Conservation (phyloP, 2,113 vertebrate species). For the Mirza zaza region DNA sequence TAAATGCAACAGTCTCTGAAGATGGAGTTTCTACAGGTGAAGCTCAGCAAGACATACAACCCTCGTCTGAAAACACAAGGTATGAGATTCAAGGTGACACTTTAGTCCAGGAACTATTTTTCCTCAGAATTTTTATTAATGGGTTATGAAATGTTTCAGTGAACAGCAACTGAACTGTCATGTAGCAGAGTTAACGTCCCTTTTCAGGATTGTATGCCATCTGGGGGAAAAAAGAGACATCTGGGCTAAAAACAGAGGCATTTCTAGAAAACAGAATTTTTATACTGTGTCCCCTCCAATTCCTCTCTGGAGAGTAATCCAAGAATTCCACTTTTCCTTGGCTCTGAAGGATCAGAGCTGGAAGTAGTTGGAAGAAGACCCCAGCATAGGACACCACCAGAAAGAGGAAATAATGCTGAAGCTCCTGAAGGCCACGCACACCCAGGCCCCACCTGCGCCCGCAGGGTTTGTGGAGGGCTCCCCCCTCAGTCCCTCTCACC, state of each 20-base stretch:
- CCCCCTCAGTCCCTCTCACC: not conserved
- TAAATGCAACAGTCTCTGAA: not conserved
- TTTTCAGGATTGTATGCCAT: not conserved
- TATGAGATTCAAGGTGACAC: not conserved
- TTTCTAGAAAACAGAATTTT: not conserved
- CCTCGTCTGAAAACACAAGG: not conserved
- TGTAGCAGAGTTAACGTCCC: not conserved
- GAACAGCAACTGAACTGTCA: not conserved
- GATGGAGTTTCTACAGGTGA: not conserved
- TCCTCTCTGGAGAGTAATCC: not conserved
- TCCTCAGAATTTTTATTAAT: not conserved
- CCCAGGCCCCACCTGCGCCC: not conserved
- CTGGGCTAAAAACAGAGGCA: not conserved
- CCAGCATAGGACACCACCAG: not conserved
- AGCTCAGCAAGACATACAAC: not conserved
- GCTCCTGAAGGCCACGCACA: not conserved
- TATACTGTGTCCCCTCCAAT: not conserved
- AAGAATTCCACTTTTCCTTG: not conserved
- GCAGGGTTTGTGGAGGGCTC: conserved; percentile 10
- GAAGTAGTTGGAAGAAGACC: too few relatives aligned
- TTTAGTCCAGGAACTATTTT: not conserved
- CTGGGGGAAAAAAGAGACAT: not conserved
- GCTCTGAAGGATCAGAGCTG: not conserved
- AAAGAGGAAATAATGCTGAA: not conserved
- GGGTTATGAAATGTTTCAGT: not conserved